Base-by-base conservation (phyloP, 1,140 invertebrate species). In the Brachionus manjavacas region DNA sequence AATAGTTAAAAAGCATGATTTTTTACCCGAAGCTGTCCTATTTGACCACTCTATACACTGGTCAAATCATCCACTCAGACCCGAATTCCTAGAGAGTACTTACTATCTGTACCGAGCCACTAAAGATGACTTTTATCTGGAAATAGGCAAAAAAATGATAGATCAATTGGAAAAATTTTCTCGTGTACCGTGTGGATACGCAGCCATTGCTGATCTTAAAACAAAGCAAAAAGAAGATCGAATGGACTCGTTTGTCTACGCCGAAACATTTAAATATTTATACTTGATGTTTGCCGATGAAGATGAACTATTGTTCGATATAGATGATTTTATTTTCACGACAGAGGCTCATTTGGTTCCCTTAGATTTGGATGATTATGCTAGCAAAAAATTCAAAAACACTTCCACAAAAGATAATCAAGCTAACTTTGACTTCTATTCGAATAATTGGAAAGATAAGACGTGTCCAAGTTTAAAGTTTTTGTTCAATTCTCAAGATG, bases 211-310 rank as follows among this genome's bases (percentile, higher is more conserved):
- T 87, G 96, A 99, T 91, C 94, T 98, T 1, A 91, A 96, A 66
- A 97, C 95, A 1, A 92, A 94, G 35, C 92, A 93, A 70, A 94
- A 95, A 86, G 95, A 96, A 88, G 95, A 97, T 85, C 92, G 96
- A 86, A 97, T 99, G 96, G 97, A 99, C 88, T 98, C 96, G 0
- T 99, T 97, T 91, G 95, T 99, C 1, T 90, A 99, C 0, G 95
- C 97, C 0, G 97, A 99, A 91, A 99, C 97, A 2, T 95, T 99
- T 86, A 99, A 99, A 89, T 99, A 99, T 89, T 90, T 99, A 7
- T 99, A 94, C 89, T 91, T 99, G 87, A 90, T 99, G 81, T 99
- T 98, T 89, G 93, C 95, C 8, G 94, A 97, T 85, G 93, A 94
- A 55, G 92, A 92, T 49, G 95, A 99, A 87, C 88, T 98, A 16